A percentile compares a stretch with the other conserved stretches of the same genome.
phyloP scores from a whole-genome alignment of 2,888 invertebrate species.

The Netelia inedita region DNA sequence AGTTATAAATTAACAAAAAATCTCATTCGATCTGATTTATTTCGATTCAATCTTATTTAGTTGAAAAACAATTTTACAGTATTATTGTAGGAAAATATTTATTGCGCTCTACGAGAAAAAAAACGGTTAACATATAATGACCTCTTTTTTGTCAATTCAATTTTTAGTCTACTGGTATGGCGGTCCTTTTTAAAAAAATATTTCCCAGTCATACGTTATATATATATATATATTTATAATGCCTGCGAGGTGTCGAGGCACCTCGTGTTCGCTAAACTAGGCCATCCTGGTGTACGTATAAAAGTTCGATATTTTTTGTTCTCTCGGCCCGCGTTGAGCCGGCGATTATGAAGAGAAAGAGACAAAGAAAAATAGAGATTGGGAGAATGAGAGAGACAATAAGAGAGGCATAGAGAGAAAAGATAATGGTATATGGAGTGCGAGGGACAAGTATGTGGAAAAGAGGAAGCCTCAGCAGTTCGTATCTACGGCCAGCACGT shows the following conservation, averaged over 20 bases:
- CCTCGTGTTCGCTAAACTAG: constrained; percentile 54
- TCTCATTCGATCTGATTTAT: no score
- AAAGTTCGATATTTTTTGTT: constrained; percentile 55
- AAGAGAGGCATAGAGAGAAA: constrained; percentile 14
- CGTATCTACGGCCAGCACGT: constrained; percentile 74
- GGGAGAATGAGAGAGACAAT: constrained; percentile 16
- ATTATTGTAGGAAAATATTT: no score
- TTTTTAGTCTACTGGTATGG: no score
- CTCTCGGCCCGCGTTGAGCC: constrained; percentile 37
- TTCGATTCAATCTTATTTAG: no score
- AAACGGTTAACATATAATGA: no score
- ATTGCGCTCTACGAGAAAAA: no score
- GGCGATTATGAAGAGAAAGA: constrained; percentile 5
- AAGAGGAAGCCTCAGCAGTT: constrained; percentile 78
- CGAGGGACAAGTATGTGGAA: constrained; percentile 38
- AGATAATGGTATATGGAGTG: constrained; percentile 8
- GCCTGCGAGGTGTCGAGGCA: constrained; percentile 1
- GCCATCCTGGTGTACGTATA: constrained; percentile 60
- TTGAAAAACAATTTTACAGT: no score
- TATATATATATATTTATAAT: constrained; percentile 11
- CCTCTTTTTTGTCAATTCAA: no score
- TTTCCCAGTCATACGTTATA: neutral
- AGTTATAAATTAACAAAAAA: no score
- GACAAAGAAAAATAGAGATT: constrained; percentile 6
- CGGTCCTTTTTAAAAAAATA: no score